Percentiles rank a stretch among this genome's conserved stretches.
These are phyloP conservation scores for Folsomia candida DNA, from an alignment of 2,888 invertebrate species.

Conservation along the genomic window DNA sequence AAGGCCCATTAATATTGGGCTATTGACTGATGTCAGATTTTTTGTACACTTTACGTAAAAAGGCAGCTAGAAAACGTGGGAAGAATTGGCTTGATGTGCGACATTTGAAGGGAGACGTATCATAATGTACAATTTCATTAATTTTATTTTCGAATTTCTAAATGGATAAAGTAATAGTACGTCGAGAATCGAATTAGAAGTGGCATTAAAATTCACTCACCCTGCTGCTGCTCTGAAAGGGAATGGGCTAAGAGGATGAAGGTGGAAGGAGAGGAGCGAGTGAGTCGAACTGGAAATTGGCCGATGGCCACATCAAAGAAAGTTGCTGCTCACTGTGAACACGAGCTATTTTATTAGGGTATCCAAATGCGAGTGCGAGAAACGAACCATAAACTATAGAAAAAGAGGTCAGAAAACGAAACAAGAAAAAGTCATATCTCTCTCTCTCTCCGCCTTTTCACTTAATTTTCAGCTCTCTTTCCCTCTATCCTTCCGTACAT, in stretches of 20 bases:
- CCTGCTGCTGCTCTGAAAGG: too few species aligned
- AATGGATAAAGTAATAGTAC: too few species aligned
- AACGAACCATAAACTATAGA: background rate
- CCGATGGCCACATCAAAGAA: constrained; percentile 17
- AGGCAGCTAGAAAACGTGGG: too few species aligned
- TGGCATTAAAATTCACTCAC: too few species aligned
- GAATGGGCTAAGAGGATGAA: background rate
- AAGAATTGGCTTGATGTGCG: too few species aligned
- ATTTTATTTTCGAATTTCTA: too few species aligned
- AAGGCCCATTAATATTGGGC: too few species aligned
- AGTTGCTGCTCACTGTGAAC: background rate
- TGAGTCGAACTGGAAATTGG: constrained; percentile 9
- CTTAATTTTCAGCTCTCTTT: constrained; percentile 1
- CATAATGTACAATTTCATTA: too few species aligned
- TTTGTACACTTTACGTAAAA: too few species aligned
- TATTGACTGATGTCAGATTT: too few species aligned
- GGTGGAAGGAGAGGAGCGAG: background rate
- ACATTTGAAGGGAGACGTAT: too few species aligned
- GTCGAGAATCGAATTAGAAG: too few species aligned
- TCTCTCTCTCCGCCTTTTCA: background rate
- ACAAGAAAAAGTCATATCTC: constrained; percentile 13
- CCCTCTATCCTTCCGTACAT: background rate
- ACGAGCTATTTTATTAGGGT: constrained; percentile 2
- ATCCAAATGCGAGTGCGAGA: background rate
- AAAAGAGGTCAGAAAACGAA: constrained; percentile 16